A percentile compares a stretch with the other conserved stretches of the same genome.
Evolutionary conservation across 2,113 vertebrate genomes (phyloP).

Genomic region (Brienomyrus longianalis): DNA sequence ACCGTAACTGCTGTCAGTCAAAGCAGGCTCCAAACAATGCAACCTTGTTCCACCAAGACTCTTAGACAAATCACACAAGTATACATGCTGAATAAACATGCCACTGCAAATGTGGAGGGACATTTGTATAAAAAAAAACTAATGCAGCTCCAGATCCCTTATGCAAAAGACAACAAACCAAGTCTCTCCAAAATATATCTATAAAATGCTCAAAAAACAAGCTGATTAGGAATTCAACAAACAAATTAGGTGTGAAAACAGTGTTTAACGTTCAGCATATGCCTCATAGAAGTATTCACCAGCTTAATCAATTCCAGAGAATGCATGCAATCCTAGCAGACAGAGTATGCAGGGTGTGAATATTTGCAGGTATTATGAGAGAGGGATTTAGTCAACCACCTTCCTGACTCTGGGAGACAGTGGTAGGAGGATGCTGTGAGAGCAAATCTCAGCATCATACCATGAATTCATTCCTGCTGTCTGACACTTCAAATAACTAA

Average conservation of each 20-base stretch:
- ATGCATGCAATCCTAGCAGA: not conserved
- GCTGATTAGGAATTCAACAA: not conserved
- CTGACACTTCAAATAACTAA: not conserved
- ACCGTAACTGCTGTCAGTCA: not conserved
- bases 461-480: not conserved
- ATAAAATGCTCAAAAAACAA: not conserved
- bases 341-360: not conserved
- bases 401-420: not conserved
- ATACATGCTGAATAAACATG: not conserved
- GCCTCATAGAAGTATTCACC: not conserved
- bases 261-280: not conserved
- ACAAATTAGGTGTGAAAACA: not conserved
- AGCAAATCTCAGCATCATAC: not conserved
- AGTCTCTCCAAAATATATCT: not conserved
- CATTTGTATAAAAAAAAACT: not conserved
- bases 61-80: not conserved
- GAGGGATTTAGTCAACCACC: not conserved
- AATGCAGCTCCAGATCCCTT: not conserved
- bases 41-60: not conserved
- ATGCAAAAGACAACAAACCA: not conserved
- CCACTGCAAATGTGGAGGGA: not conserved
- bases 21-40: not conserved
- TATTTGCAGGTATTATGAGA: not conserved
- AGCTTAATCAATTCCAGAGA: not conserved
- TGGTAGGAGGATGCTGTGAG: not conserved